Conservation (phyloP, 2,797 vertebrate species). For the Periophthalmus magnuspinnatus region DNA sequence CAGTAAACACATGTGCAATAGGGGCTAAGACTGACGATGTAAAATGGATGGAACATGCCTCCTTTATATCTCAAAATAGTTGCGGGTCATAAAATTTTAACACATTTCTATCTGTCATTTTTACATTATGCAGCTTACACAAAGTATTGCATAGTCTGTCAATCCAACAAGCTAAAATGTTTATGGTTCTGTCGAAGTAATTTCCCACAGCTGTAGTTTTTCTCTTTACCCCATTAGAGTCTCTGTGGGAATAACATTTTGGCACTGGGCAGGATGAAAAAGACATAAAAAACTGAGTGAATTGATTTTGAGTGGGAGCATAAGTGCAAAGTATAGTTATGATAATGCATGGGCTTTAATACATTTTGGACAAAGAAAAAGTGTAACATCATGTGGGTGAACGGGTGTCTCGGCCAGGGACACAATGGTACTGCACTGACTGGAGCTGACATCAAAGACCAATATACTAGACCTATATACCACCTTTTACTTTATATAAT, state of each 20-base stretch:
- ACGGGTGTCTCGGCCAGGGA: too few relatives aligned
- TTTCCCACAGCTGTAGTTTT: neutral
- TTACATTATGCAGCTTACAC: neutral
- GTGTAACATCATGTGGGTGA: too few relatives aligned
- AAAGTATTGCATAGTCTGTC: neutral
- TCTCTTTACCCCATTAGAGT: neutral
- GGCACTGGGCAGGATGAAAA: neutral
- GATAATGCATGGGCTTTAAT: neutral
- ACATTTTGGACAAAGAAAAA: too few relatives aligned
- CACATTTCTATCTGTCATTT: neutral
- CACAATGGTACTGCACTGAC: too few relatives aligned
- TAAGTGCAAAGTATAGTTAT: too few relatives aligned
- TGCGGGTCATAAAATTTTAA: neutral
- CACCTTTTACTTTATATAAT: too few relatives aligned
- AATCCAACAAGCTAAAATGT: neutral
- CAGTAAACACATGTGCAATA: conserved; percentile 54
- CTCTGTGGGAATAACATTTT: neutral
- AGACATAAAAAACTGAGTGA: too few relatives aligned
- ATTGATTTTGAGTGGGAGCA: too few relatives aligned
- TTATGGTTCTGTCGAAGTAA: neutral
- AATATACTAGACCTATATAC: too few relatives aligned
- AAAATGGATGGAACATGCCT: neutral
- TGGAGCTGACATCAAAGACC: too few relatives aligned
- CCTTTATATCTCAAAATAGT: neutral
- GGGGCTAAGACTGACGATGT: conserved; percentile 25